Evolutionary conservation across 2,797 vertebrate species (phyloP).

Genomic region (Clarias platycephalus): DNA sequence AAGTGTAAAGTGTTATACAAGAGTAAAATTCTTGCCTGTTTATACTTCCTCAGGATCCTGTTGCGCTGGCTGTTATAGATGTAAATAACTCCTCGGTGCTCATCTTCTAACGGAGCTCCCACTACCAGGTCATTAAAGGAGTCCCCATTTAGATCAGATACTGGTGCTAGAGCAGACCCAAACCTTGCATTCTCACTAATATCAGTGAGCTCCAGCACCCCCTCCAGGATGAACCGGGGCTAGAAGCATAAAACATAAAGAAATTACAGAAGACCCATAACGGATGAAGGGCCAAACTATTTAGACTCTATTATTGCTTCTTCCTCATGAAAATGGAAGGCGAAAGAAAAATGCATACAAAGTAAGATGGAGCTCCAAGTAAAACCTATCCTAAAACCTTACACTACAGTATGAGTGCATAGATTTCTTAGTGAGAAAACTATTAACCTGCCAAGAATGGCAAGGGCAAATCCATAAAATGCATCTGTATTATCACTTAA

Average conservation of each 20-base stretch:
- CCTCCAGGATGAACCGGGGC: constrained; percentile 78
- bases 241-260: constrained; percentile 20
- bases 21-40: constrained; percentile 78
- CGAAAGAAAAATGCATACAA: constrained; percentile 26
- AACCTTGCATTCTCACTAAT: constrained; percentile 93
- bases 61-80: constrained; percentile 83
- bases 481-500: constrained; percentile 44
- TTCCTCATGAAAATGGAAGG: constrained; percentile 45
- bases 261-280: neutral
- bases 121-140: constrained; percentile 90
- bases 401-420: neutral
- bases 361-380: constrained; percentile 14
- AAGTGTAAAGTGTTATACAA: neutral
- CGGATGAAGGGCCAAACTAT: neutral
- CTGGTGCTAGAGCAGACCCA: constrained; percentile 85
- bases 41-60: constrained; percentile 83
- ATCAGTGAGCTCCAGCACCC: constrained; percentile 81
- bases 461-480: constrained; percentile 48
- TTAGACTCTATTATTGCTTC: constrained; percentile 49
- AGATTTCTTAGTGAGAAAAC: constrained; percentile 16
- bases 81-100: constrained; percentile 89
- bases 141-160: constrained; percentile 92
- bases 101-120: constrained; percentile 89
- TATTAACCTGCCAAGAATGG: constrained; percentile 41
- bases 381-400: constrained; percentile 25